These are phyloP conservation scores for Pelecanoides urinatrix DNA, from an alignment of 2,113 vertebrate species.

Conservation along the genomic window DNA sequence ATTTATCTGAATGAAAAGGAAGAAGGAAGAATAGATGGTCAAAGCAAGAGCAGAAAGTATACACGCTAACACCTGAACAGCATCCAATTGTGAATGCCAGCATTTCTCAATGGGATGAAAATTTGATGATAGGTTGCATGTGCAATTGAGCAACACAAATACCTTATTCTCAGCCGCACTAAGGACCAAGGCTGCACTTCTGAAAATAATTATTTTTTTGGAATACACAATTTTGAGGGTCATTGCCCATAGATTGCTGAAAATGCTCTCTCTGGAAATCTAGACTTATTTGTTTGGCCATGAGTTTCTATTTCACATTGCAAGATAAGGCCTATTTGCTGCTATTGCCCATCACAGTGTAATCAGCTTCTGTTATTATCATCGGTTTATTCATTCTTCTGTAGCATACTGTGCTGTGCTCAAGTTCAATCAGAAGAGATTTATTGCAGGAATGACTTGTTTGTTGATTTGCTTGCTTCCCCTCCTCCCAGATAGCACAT, in stretches of 20 bases:
- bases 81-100: background rate
- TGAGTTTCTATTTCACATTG: slow-evolving; percentile 47
- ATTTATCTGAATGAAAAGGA: background rate
- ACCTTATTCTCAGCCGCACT: background rate
- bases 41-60: background rate
- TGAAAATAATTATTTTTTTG: slow-evolving; percentile 38
- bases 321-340: slow-evolving; percentile 57
- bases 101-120: background rate
- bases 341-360: slow-evolving; percentile 53
- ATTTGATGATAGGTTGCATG: background rate
- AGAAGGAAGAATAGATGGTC: background rate
- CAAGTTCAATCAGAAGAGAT: slow-evolving; percentile 27
- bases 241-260: slow-evolving; percentile 52
- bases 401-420: background rate
- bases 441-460: slow-evolving; percentile 4
- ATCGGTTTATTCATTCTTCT: slow-evolving; percentile 40
- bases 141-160: slow-evolving; percentile 46
- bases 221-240: slow-evolving; percentile 60
- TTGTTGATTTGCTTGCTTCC: slow-evolving; percentile 6
- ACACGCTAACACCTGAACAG: background rate
- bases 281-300: slow-evolving; percentile 42
- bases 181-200: background rate
- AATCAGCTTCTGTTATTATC: slow-evolving; percentile 61
- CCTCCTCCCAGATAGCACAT: background rate
- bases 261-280: slow-evolving; percentile 13